These are phyloP conservation scores for Lycaon pictus DNA, from an alignment of 2,113 vertebrate genomes.

Conservation along the genomic window DNA sequence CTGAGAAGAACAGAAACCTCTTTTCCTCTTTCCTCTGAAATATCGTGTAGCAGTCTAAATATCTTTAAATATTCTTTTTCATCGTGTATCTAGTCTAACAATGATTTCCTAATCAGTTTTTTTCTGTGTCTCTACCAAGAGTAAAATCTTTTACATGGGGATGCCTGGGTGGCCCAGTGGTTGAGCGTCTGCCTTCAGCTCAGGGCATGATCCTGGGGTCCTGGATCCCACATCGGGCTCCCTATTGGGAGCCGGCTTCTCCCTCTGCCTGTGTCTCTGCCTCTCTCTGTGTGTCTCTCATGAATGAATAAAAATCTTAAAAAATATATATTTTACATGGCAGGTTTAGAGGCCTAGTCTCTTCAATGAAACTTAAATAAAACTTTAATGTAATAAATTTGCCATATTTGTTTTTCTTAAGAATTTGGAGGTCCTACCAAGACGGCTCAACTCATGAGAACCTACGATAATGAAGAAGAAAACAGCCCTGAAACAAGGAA, in stretches of 20 bases:
- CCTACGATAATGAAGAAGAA: not conserved
- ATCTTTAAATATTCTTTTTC: slow-evolving; percentile 12
- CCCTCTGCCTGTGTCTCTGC: too few relatives aligned
- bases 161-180: too few relatives aligned
- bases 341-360: not conserved
- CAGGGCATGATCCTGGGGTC: too few relatives aligned
- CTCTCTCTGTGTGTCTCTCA: too few relatives aligned
- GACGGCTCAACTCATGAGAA: not conserved
- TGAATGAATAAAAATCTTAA: too few relatives aligned
- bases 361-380: slow-evolving; percentile 20
- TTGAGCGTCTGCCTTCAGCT: too few relatives aligned
- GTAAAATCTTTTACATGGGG: not conserved
- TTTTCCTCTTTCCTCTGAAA: too few relatives aligned
- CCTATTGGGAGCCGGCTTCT: too few relatives aligned
- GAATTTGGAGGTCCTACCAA: not conserved
- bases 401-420: not conserved
- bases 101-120: slow-evolving; percentile 6
- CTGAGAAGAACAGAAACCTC: too few relatives aligned
- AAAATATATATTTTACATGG: not conserved
- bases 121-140: slow-evolving; percentile 1
- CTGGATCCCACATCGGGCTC: too few relatives aligned
- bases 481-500: not conserved
- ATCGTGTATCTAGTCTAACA: not conserved
- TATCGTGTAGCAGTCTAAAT: not conserved
- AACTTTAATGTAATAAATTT: not conserved